Evolutionary conservation across 2,888 invertebrate species (phyloP), one percentile per base, ranked within the genome.

Genomic region (Macrophya alboannulata): DNA sequence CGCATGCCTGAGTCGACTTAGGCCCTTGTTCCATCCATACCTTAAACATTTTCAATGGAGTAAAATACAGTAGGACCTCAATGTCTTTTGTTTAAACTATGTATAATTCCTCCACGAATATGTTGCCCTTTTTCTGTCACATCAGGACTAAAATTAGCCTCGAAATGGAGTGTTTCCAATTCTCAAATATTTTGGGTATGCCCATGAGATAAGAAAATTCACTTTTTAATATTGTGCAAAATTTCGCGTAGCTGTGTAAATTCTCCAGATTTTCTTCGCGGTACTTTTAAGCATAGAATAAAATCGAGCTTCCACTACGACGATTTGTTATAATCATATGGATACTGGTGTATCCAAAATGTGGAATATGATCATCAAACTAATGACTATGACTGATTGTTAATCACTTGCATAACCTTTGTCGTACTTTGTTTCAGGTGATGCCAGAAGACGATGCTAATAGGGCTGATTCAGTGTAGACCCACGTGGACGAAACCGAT

Each of bases 371-470:
- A 62, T 62, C 62, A 25, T 12, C 62, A 1, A 62, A 62, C 10
- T 62, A 62, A 62, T 62, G 62, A 25, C 4, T 12, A 6, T 25
- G 62, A 68, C 6, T 25, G 37, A 37, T 37, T 25, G 62, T 25
- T 17, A 68, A 68, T 17, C 68, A 68, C 12, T 4, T 17, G 37
- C 6, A 8, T 74, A 45, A 74, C 43, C 1, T 74, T 17, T 10
- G 62, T 74, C n/a, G 10, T 74, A 21, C 21, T 45, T 74, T 74
- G 74, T 74, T 74, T 74, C 74, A 74, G 74, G 25, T 74, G 74
- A 25, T 45, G 25, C 25, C 4, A 43, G 5, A 74, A 45, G 21
- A 74, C 45, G 74, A 48, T 12, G 9, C 15, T 74, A 12, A 48
- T 21, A 45, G 25, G 12, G 25, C 74, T 45, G 74, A 45, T 74